Percentiles rank a stretch among this genome's conserved stretches.
Conservation (phyloP, 2,113 vertebrate genomes). For the Aleadryas rufinucha region DNA sequence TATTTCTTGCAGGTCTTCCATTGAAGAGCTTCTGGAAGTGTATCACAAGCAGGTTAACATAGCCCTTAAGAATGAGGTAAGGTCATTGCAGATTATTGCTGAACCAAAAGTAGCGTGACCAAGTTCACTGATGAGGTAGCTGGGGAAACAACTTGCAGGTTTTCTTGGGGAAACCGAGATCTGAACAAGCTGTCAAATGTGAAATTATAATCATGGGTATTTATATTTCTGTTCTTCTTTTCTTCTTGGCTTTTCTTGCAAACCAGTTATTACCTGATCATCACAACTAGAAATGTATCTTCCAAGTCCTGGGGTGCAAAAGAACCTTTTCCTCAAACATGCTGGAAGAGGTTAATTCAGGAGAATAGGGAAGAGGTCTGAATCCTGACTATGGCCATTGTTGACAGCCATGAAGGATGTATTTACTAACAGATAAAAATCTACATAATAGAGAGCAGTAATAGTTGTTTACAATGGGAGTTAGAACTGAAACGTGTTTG, state of each 20-base stretch:
- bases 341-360: not conserved
- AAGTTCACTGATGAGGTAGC: not conserved
- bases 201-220: not conserved
- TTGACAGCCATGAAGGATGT: not conserved
- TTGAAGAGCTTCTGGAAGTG: slow-evolving; percentile 84
- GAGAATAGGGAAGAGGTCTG: not conserved
- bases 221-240: not conserved
- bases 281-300: not conserved
- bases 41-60: slow-evolving; percentile 86
- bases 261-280: not conserved
- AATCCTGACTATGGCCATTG: not conserved
- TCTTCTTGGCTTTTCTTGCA: not conserved
- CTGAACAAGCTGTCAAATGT: not conserved
- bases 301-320: not conserved
- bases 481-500: not conserved
- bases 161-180: not conserved
- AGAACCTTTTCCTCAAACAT: not conserved
- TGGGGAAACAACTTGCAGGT: not conserved
- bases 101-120: not conserved
- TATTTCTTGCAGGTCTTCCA: slow-evolving; percentile 78
- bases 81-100: not conserved
- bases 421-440: not conserved
- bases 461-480: not conserved
- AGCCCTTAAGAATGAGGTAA: slow-evolving; percentile 87
- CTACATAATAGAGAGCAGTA: not conserved